Evolutionary conservation across 2,888 invertebrate species (phyloP), one percentile per base, ranked within the genome.

Genomic region (Erynnis tages): DNA sequence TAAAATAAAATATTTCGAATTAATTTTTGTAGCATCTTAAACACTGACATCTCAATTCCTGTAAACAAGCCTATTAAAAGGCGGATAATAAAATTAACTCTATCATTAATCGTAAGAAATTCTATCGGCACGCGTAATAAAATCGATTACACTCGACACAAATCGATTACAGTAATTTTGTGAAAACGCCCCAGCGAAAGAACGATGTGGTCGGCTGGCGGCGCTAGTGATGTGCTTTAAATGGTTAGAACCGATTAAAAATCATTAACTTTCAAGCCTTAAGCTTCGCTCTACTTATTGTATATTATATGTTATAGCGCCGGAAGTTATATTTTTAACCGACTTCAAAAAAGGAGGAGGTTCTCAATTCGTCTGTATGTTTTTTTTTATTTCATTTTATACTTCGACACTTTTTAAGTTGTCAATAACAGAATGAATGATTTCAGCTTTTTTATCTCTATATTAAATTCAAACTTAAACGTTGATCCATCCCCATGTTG

Each of bases 221-320:
- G 55, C 27, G 43, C 70, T 68, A 76, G 71, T 81, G 77, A 76
- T 73, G 76, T 70, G 49, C 79, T 71, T 48, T 76, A 77, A 65
- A 69, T 65, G 73, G 73, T 41, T 45, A 56, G 59, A 61, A 63
- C 67, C 79, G 73, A 82, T 83, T 83, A 82, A 78, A 76, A 75
- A 74, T 70, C 71, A 82, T 83, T 82, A 79, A 80, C 82, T 83
- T 82, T 79, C 79, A 68, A 69, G 35, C 35, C 34, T 50, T 27
- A 41, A 50, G 64, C 61, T 52, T 50, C 63, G 69, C 58, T 67
- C 69, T 57, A 72, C 66, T 70, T 64, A 56, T 46, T 53, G 11
- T n/a, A 41, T 35, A 21, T 23, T 29, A 16, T 37, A 10, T n/a
- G 27, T 23, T 38, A 16, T n/a, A 25, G 7, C 4, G 21, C 16